A percentile compares a stretch with the other conserved stretches of the same genome.
Conservation (phyloP, 2,888 invertebrate species). For the Parthenolecanium corni region DNA sequence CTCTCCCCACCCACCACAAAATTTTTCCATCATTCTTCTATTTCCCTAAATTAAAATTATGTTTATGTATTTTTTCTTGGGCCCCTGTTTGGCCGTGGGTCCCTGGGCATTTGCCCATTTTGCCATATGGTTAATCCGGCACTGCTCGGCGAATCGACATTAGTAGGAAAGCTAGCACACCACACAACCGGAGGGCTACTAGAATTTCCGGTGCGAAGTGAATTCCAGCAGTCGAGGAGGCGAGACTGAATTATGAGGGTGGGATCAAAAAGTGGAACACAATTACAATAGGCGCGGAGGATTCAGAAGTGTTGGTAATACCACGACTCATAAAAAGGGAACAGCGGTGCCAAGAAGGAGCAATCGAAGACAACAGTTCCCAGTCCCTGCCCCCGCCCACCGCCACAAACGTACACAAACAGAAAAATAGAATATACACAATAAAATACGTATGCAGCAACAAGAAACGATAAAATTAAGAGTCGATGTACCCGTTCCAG, state of each 20-base stretch:
- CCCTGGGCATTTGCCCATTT: too few relatives aligned
- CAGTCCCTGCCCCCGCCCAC: too few relatives aligned
- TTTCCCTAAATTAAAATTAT: too few relatives aligned
- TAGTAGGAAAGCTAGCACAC: constrained; percentile 18
- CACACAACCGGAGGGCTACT: neutral
- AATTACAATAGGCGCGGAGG: neutral
- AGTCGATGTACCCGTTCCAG: constrained; percentile 24
- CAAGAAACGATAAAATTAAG: constrained; percentile 28
- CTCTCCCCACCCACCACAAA: too few relatives aligned
- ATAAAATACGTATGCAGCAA: constrained; percentile 19
- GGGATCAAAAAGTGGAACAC: constrained; percentile 3
- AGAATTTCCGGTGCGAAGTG: neutral
- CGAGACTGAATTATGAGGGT: constrained; percentile 19
- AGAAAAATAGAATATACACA: neutral
- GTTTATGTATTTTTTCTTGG: too few relatives aligned
- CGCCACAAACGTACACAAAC: too few relatives aligned
- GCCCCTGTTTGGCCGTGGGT: too few relatives aligned
- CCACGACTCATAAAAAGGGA: neutral
- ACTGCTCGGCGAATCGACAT: too few relatives aligned
- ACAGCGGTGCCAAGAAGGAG: too few relatives aligned
- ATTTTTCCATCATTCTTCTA: too few relatives aligned
- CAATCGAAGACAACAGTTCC: too few relatives aligned
- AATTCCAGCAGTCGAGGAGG: constrained; percentile 21
- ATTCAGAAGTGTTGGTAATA: neutral
- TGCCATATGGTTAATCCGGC: too few relatives aligned